A percentile compares a stretch with the other conserved stretches of the same genome.
Evolutionary conservation across 2,888 invertebrate genomes (phyloP).

Genomic region (Apodemia duryi): DNA sequence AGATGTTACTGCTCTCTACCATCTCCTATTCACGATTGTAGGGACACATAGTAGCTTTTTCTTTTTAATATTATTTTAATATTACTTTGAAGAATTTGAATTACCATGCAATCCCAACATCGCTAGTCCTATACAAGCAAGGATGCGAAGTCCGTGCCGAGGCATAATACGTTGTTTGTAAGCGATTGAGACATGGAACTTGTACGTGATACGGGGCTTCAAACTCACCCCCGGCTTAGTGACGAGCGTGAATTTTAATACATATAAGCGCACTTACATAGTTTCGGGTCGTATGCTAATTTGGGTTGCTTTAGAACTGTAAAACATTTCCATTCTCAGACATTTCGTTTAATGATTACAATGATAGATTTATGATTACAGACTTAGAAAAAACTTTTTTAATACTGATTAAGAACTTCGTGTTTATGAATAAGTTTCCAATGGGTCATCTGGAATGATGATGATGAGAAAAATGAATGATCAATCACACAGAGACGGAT

Average conservation of each 20-base stretch:
- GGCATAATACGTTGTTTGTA: constrained; percentile 6
- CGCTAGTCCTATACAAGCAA: constrained; percentile 3
- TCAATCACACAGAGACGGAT: too few relatives aligned
- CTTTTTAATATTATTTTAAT: too few relatives aligned
- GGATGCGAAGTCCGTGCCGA: constrained; percentile 4
- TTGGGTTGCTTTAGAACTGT: neutral
- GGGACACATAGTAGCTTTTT: too few relatives aligned
- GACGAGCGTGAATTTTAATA: constrained; percentile 9
- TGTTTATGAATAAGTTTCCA: too few relatives aligned
- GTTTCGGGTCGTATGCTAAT: constrained; percentile 9
- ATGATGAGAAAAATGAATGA: too few relatives aligned
- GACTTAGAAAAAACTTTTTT: too few relatives aligned
- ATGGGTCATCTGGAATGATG: too few relatives aligned
- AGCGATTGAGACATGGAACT: constrained; percentile 6
- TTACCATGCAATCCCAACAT: neutral
- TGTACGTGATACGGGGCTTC: constrained; percentile 1
- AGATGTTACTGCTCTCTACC: too few relatives aligned
- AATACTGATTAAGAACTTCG: too few relatives aligned
- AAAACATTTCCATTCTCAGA: neutral
- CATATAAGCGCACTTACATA: constrained; percentile 8
- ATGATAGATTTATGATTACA: too few relatives aligned
- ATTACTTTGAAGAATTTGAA: too few relatives aligned
- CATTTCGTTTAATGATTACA: neutral
- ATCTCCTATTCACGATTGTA: too few relatives aligned
- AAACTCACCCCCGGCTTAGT: constrained; percentile 8